A percentile compares a stretch with the other conserved stretches of the same genome.
phyloP scores from a whole-genome alignment of 2,888 invertebrate genomes.

The Brachyptera putata region DNA sequence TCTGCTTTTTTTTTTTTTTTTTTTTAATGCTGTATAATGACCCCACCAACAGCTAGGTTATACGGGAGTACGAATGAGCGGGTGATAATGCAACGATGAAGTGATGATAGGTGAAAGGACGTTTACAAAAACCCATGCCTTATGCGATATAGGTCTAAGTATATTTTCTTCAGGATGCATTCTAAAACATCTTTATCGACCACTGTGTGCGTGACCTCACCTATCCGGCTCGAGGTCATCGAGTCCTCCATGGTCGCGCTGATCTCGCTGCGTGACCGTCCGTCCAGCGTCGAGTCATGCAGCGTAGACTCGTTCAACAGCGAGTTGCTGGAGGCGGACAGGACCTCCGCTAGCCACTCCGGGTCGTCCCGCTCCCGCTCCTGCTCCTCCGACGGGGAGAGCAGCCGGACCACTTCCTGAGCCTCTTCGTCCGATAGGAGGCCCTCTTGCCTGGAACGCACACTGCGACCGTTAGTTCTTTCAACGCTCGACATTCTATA shows the following conservation, averaged over 20 bases:
- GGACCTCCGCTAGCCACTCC: constrained; percentile 55
- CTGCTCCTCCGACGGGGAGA: constrained; percentile 54
- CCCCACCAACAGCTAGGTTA: too few relatives aligned
- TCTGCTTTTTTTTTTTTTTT: too few relatives aligned
- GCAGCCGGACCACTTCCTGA: constrained; percentile 77
- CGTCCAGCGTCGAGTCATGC: constrained; percentile 44
- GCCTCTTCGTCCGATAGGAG: constrained; percentile 85
- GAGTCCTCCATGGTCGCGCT: constrained; percentile 43
- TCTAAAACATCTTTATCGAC: too few relatives aligned
- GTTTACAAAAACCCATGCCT: too few relatives aligned
- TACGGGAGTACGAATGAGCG: too few relatives aligned
- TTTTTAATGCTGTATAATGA: too few relatives aligned
- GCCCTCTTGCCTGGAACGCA: constrained; percentile 64
- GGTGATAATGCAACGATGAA: too few relatives aligned
- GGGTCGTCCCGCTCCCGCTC: constrained; percentile 47
- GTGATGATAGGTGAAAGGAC: too few relatives aligned
- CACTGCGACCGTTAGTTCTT: neutral
- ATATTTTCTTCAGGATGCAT: too few relatives aligned
- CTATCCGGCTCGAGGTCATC: constrained; percentile 45
- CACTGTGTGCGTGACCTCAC: too few relatives aligned
- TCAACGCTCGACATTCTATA: too few relatives aligned
- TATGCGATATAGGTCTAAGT: too few relatives aligned
- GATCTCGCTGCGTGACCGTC: constrained; percentile 41
- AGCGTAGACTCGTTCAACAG: constrained; percentile 33
- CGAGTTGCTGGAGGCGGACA: constrained; percentile 49